phyloP scores from a whole-genome alignment of 2,888 invertebrate genomes.

The Nysson spinosus region DNA sequence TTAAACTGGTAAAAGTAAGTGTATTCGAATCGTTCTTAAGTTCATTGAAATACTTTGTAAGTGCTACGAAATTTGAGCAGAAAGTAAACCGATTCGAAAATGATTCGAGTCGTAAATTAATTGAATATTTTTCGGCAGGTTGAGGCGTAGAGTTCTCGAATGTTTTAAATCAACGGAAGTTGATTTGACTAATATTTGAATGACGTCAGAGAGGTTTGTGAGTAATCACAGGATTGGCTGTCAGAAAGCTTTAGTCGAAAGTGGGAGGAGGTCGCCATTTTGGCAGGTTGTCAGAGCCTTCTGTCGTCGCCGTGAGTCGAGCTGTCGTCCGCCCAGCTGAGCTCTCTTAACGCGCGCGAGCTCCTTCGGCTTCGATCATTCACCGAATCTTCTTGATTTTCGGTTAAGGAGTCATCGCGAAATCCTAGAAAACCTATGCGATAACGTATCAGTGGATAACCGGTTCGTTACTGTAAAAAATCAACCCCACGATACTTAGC shows the following conservation, averaged over 20 bases:
- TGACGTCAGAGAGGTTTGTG: slow-evolving; percentile 34
- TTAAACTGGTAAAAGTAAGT: too few relatives aligned
- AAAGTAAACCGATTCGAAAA: too few relatives aligned
- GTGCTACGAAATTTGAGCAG: too few relatives aligned
- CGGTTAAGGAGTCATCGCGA: slow-evolving; percentile 2
- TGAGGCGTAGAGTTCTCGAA: background rate
- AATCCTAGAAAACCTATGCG: too few relatives aligned
- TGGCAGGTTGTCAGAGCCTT: slow-evolving; percentile 64
- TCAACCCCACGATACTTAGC: too few relatives aligned
- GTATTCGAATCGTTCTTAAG: too few relatives aligned
- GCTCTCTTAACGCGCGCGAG: slow-evolving; percentile 60
- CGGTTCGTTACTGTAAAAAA: too few relatives aligned
- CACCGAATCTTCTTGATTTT: slow-evolving; percentile 31
- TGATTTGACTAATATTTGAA: slow-evolving; percentile 39
- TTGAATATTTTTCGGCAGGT: too few relatives aligned
- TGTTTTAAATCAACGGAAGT: background rate
- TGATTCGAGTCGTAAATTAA: too few relatives aligned
- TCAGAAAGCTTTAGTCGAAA: slow-evolving; percentile 45
- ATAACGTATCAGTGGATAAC: too few relatives aligned
- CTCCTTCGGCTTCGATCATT: slow-evolving; percentile 41
- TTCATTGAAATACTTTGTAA: too few relatives aligned
- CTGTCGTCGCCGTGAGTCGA: slow-evolving; percentile 66
- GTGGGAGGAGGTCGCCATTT: slow-evolving; percentile 63
- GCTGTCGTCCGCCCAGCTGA: slow-evolving; percentile 71
- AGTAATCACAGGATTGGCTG: slow-evolving; percentile 40